phyloP scores from a whole-genome alignment of 2,888 invertebrate genomes.

The Argyra leucocephala region DNA sequence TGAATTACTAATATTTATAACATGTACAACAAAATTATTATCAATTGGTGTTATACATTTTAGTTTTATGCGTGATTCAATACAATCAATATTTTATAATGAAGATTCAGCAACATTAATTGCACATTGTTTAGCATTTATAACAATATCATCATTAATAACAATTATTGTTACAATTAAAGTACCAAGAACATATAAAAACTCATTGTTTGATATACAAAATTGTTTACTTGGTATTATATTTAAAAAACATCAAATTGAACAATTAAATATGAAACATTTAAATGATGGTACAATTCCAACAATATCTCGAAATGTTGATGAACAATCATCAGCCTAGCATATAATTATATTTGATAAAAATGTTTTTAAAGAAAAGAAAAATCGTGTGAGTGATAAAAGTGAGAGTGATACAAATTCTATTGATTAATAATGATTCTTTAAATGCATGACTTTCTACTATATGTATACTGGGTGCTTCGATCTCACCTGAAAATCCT shows the following conservation, averaged over 20 bases:
- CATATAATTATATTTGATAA: not conserved
- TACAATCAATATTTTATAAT: constrained; percentile 36
- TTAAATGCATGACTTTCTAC: no score
- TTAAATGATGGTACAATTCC: constrained; percentile 39
- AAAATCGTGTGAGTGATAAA: not conserved
- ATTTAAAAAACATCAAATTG: constrained; percentile 38
- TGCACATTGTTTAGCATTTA: constrained; percentile 36
- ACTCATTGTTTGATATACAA: constrained; percentile 35
- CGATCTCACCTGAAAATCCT: no score
- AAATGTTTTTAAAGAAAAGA: not conserved
- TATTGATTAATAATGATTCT: no score
- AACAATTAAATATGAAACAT: constrained; percentile 36
- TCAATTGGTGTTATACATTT: constrained; percentile 32
- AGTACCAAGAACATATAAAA: constrained; percentile 35
- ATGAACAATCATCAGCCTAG: not conserved
- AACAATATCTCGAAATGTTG: constrained; percentile 27
- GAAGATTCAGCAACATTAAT: constrained; percentile 33
- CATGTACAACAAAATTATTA: constrained; percentile 31
- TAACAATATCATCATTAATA: constrained; percentile 34
- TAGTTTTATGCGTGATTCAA: constrained; percentile 33
- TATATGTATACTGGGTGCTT: no score
- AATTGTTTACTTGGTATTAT: constrained; percentile 37
- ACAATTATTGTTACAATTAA: constrained; percentile 37
- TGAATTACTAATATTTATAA: constrained; percentile 31
- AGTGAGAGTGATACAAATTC: not conserved